Evolutionary conservation across 2,888 invertebrate genomes (phyloP), one percentile per base, ranked within the genome.

Genomic region (Peribatodes rhomboidaria): DNA sequence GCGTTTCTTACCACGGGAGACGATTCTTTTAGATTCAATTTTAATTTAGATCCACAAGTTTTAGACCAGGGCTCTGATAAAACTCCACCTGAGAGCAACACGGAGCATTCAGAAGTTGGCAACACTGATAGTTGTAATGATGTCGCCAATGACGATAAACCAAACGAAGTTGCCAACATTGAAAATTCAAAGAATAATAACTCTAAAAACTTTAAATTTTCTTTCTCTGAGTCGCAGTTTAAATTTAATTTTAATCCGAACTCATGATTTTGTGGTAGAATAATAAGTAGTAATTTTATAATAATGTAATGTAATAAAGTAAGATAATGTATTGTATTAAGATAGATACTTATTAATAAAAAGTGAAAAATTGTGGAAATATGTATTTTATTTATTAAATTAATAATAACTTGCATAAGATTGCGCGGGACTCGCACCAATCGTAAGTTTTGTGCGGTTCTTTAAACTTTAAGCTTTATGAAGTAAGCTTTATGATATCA

Each of bases 241-340:
- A 95, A 94, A 81, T 96, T 96, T 89, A 95, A 96, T 88, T 96
- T 96, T 88, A 77, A 84, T 82, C 76, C 86, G 75, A 78, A 85
- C 77, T 77, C 82, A 52, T 86, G 80, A 73, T 35, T n/a, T 46
- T 44, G 18, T 37, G 35, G 18, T 55, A 55, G 27, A 16, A 20
- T 35, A 44, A 44, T 55, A 35, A 14, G 1, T 55, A 55, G 9
- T 42, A 14, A 37, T 27, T 37, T 1, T 52, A 20, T 11, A 13
- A 20, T 39, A 54, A 41, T 22, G n/a, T 46, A 46, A 4, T 46
- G 22, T 53, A 53, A 41, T 58, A 46, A 57, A 39, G 6, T 27
- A n/a, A n/a, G n/a, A n/a, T n/a, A n/a, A n/a, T n/a, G n/a, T n/a
- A n/a, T n/a, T n/a, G n/a, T n/a, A n/a, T n/a, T n/a, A n/a, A n/a